Base-by-base conservation (phyloP, 2,888 invertebrate species). In the Platycheirus albimanus region DNA sequence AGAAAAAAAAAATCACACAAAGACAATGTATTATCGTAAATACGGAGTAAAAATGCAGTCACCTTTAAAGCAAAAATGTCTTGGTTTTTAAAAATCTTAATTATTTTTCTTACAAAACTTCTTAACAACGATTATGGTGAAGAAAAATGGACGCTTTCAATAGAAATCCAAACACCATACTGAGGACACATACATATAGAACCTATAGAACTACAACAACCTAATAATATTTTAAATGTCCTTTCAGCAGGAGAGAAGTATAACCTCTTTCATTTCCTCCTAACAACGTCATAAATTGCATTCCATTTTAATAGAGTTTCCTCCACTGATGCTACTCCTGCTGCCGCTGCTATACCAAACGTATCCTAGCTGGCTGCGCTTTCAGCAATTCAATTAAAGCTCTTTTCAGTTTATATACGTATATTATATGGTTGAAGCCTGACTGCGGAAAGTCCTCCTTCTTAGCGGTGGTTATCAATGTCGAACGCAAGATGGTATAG, bases 191-290 rank as follows among this genome's bases (percentile, higher is more conserved):
- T 15, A 15, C 1, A 33, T 4, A 15, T 30, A 45, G 47, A 47
- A 49, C 38, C 28, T 13, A n/a, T n/a, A n/a, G n/a, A 45, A 51
- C 58, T 43, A 70, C 71, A 77, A 67, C 77, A 67, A 67, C 45
- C 61, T 77, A 67, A 77, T 77, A 72, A 81, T 77, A 81, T 77
- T 77, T 77, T 77, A 72, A 81, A 81, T 81, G 81, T 77, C 81
- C 77, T 67, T 77, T 76, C 71, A 52, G 47, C 20, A 54, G 19
- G 20, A 66, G 47, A 8, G 7, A 6, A 17, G 1, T 10, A 28
- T 24, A 15, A 61, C 36, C 49, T 61, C 41, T 20, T 24, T 43
- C 69, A 61, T 51, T 58, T 36, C 20, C 47, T 66, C 66, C 71
- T 71, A 66, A 66, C 64, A 76, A 81, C 58, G 63, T 77, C 81